phyloP scores from a whole-genome alignment of 92 coral and sea anemone species.

The Plumapathes pennacea region DNA sequence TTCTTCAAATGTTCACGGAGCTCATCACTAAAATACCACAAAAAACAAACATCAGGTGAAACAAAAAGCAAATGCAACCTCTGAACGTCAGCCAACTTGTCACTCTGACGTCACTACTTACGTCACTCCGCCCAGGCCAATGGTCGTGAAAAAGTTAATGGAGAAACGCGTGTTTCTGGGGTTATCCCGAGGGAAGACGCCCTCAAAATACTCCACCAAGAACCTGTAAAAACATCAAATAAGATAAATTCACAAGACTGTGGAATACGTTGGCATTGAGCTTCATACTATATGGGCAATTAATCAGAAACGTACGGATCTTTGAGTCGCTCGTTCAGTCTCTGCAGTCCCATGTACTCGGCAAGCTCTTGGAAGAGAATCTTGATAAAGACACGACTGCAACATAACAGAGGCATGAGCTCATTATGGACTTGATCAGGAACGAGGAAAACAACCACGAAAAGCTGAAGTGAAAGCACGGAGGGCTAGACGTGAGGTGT shows the following conservation, averaged over 20 bases:
- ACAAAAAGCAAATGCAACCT: neutral
- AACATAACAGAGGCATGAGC: neutral
- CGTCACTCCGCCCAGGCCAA: slow-evolving; percentile 99
- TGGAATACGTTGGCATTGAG: neutral
- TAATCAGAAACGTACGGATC: slow-evolving; percentile 99
- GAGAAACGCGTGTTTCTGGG: slow-evolving; percentile 98
- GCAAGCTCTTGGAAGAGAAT: slow-evolving; percentile 95
- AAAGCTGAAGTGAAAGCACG: too few relatives aligned
- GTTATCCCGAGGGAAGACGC: slow-evolving; percentile 93
- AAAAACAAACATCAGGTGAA: neutral
- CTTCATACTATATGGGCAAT: too few relatives aligned
- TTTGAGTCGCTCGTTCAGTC: slow-evolving; percentile 87
- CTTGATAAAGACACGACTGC: slow-evolving; percentile 93
- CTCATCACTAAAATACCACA: slow-evolving; percentile 66
- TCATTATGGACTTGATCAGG: neutral
- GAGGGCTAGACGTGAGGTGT: too few relatives aligned
- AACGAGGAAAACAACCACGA: too few relatives aligned
- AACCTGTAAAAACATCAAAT: slow-evolving; percentile 34
- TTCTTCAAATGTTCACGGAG: slow-evolving; percentile 93
- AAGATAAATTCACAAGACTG: neutral
- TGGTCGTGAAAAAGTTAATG: slow-evolving; percentile 96
- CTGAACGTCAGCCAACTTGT: neutral
- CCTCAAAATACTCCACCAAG: slow-evolving; percentile 87
- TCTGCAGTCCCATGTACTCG: slow-evolving; percentile 95
- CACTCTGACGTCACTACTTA: slow-evolving; percentile 58